phyloP scores from a whole-genome alignment of 2,113 vertebrate genomes.

The Stegostoma tigrinum region DNA sequence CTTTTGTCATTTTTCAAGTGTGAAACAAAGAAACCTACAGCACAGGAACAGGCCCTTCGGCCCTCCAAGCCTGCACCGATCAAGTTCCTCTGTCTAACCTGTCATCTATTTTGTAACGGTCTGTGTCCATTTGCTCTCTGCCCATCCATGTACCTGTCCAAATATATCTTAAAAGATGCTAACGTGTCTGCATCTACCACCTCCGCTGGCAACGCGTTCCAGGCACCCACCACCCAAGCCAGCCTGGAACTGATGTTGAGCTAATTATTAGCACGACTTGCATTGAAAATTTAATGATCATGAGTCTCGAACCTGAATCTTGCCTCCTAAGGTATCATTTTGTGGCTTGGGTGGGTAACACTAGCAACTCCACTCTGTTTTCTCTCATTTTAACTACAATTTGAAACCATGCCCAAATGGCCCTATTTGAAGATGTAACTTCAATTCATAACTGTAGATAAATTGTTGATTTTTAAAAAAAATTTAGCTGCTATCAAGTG shows the following conservation, averaged over 20 bases:
- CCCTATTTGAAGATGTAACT: neutral
- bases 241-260: too few species aligned
- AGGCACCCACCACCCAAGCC: too few species aligned
- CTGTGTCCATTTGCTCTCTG: too few species aligned
- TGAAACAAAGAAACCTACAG: too few species aligned
- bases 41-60: too few species aligned
- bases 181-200: too few species aligned
- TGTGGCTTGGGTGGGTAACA: neutral
- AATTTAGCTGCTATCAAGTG: neutral
- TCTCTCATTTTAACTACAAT: neutral
- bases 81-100: too few species aligned
- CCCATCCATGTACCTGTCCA: too few species aligned
- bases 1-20: neutral
- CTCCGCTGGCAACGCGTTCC: too few species aligned
- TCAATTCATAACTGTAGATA: neutral
- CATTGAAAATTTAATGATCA: neutral
- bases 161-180: too few species aligned
- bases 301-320: neutral
- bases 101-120: too few species aligned
- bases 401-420: neutral
- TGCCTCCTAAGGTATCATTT: neutral
- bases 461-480: neutral
- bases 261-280: neutral
- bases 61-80: too few species aligned
- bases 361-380: neutral